Evolutionary conservation across 2,113 vertebrate species (phyloP), one percentile per base, ranked within the genome.

Genomic region (rat (Rattus norvegicus)): DNA sequence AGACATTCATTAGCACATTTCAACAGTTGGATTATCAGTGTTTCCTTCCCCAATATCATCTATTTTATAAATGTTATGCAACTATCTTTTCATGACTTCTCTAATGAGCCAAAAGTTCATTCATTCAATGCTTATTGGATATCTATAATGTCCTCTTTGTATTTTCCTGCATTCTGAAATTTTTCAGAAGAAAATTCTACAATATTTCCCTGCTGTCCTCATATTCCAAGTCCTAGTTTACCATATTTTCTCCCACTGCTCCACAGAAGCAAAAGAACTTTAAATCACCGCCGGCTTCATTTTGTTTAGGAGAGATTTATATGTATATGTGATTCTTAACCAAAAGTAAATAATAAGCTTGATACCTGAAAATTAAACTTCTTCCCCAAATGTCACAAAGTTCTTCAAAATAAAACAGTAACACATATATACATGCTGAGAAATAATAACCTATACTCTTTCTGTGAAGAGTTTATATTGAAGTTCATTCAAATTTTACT

Each of bases 371-470:
- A 90, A 86, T 9, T 19, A 79, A 96, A 79, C 69, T 87, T 79
- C 80, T 43, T 95, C 52, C 33, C 39, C 61, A 75, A 91, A 84
- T 92, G 5, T 61, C 22, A 79, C 67, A 81, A 63, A 65, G 59
- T 89, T 4, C 47, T 90, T 89, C 83, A 43, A 92, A 94, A 88
- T 12, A 93, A 91, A 94, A 87, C 65, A 20, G 12, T 24, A 90
- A 63, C 20, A 81, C 70, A 67, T 36, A 72, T 49, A 83, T 65
- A 86, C 52, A 54, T 77, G 20, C 26, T 72, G 28, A 28, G 70
- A 88, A 92, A 95, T 76, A 47, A 43, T 88, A 93, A 81, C 13
- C 49, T 26, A 73, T 7, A 87, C 1, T 2, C 3, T 88, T 94
- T 95, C n/a, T 90, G 76, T 81, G 47, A 7, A 91, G 87, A 96